phyloP scores from a whole-genome alignment of 92 coral and sea anemone genomes.

The Muricea muricata region DNA sequence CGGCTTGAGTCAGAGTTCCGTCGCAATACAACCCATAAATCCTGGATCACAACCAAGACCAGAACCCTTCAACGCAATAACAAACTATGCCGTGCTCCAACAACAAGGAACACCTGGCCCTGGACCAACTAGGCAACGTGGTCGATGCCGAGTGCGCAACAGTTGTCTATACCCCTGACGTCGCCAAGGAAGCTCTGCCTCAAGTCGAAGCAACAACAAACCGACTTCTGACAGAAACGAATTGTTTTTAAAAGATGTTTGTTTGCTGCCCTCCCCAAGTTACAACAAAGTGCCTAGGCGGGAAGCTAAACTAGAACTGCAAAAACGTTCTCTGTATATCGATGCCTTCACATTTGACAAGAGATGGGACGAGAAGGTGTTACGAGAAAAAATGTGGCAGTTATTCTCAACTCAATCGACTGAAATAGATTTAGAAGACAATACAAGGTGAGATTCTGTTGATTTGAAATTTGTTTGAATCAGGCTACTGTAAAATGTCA shows the following conservation, averaged over 20 bases:
- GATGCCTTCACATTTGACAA: neutral
- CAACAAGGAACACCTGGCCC: neutral
- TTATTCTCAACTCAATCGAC: slow-evolving; percentile 1
- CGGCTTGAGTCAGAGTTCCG: too few relatives aligned
- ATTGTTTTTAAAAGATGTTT: neutral
- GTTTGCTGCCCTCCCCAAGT: neutral
- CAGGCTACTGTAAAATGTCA: too few relatives aligned
- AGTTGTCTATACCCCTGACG: too few relatives aligned
- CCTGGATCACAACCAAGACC: neutral
- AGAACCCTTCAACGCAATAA: neutral
- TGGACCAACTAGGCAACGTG: neutral
- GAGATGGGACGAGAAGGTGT: neutral
- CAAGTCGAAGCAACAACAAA: too few relatives aligned
- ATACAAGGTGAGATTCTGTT: too few relatives aligned
- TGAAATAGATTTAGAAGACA: too few relatives aligned
- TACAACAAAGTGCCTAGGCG: neutral
- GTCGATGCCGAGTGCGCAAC: neutral
- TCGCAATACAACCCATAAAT: too few relatives aligned
- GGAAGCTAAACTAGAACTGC: neutral
- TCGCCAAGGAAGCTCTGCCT: too few relatives aligned
- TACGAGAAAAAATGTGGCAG: neutral
- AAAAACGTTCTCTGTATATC: neutral
- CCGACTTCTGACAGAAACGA: slow-evolving; percentile 5
- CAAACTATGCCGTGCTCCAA: neutral
- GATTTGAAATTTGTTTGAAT: too few relatives aligned